phyloP scores from a whole-genome alignment of 2,113 vertebrate species.

The Condylura cristata region DNA sequence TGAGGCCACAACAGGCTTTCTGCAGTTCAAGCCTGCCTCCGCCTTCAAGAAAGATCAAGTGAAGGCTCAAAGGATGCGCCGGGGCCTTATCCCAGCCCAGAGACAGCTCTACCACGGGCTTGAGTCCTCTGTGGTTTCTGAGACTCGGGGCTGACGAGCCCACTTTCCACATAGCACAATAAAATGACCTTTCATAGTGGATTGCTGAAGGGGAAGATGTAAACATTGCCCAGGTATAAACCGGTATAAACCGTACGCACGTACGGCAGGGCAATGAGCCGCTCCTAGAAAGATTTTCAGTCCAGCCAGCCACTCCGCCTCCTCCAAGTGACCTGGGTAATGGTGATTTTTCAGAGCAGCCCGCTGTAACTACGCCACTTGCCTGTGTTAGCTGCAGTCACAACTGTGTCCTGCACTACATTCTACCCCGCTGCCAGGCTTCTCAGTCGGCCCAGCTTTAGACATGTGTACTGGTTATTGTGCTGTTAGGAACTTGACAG shows the following conservation, averaged over 20 bases:
- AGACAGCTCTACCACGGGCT: background rate
- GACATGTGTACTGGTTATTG: background rate
- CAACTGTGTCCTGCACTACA: background rate
- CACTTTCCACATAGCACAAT: background rate
- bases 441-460: background rate
- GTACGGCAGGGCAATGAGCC: background rate
- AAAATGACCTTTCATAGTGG: background rate
- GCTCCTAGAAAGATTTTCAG: background rate
- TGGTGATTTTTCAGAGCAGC: background rate
- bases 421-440: background rate
- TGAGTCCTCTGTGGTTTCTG: background rate
- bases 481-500: background rate
- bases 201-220: background rate
- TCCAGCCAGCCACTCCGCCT: background rate
- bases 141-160: background rate
- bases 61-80: background rate
- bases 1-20: background rate
- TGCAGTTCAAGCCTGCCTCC: background rate
- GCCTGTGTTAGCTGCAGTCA: too few relatives aligned
- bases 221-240: background rate
- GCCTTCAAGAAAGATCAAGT: background rate
- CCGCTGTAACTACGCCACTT: background rate
- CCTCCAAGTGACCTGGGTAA: background rate
- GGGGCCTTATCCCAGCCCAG: background rate
- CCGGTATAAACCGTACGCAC: too few relatives aligned